phyloP scores from a whole-genome alignment of 2,888 invertebrate genomes.

The Lamellibrachia satsuma region DNA sequence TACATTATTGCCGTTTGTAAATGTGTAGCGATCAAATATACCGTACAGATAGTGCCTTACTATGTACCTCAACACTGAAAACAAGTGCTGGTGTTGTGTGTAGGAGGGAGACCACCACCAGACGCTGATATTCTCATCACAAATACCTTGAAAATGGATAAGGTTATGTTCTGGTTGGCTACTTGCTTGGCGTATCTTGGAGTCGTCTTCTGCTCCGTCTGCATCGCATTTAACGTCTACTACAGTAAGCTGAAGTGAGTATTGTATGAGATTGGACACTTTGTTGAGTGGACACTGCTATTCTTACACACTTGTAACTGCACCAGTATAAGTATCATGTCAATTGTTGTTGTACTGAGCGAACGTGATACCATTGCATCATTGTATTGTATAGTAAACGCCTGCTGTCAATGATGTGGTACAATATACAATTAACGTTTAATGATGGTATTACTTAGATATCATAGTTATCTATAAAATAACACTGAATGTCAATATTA shows the following conservation, averaged over 20 bases:
- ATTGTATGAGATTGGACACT: neutral
- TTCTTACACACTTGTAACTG: neutral
- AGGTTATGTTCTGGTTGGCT: neutral
- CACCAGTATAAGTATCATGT: no score
- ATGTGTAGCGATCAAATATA: no score
- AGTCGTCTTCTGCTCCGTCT: conserved; percentile 17
- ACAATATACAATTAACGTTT: no score
- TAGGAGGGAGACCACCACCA: conserved; percentile 13
- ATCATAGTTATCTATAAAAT: no score
- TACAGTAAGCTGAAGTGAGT: conserved; percentile 18
- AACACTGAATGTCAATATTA: no score
- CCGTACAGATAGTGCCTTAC: no score
- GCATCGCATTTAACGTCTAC: conserved; percentile 19
- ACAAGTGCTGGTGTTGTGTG: neutral
- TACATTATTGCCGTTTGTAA: no score
- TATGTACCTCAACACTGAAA: neutral
- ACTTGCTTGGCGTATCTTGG: neutral
- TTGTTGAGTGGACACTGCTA: neutral
- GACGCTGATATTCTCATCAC: conserved; percentile 13
- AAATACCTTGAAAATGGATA: neutral
- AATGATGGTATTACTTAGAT: no score
- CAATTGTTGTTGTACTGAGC: no score
- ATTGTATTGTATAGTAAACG: no score
- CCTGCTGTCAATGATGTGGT: no score
- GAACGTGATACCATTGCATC: no score